These are phyloP conservation scores for Ichneumoninae sp. DNA, from an alignment of 2,888 invertebrate genomes.

Conservation along the genomic window DNA sequence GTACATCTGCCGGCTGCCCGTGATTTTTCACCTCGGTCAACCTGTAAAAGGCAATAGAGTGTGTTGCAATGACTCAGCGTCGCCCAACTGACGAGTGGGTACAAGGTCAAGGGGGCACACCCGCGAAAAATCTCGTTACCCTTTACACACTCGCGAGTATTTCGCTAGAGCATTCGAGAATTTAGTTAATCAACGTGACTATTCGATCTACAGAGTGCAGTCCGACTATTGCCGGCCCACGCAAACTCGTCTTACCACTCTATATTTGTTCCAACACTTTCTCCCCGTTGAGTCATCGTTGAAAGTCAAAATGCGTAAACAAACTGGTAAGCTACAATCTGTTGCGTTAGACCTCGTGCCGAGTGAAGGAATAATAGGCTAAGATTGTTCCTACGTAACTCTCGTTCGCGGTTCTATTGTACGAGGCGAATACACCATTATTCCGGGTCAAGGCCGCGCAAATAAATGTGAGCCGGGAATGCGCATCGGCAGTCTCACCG, in stretches of 20 bases:
- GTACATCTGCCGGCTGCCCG: constrained; percentile 46
- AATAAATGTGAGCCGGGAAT: constrained; percentile 65
- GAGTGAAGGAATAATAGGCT: background rate
- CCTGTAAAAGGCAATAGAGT: constrained; percentile 59
- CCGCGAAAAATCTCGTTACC: constrained; percentile 60
- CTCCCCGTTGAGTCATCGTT: constrained; percentile 68
- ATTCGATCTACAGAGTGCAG: background rate
- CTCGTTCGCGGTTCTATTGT: constrained; percentile 14
- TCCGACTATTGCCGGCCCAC: constrained; percentile 17
- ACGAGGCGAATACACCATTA: constrained; percentile 48
- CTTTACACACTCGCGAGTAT: constrained; percentile 6
- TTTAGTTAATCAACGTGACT: background rate
- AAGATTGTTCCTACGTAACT: constrained; percentile 2
- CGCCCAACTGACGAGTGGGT: constrained; percentile 59
- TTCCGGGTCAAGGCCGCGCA: constrained; percentile 68
- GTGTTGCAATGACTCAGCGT: constrained; percentile 42
- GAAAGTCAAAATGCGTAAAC: constrained; percentile 66
- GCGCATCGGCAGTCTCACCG: constrained; percentile 39
- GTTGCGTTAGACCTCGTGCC: constrained; percentile 5
- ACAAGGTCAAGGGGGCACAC: constrained; percentile 66
- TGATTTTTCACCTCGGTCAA: constrained; percentile 26
- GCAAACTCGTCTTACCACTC: constrained; percentile 59
- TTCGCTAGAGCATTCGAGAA: background rate
- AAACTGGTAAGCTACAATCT: constrained; percentile 16
- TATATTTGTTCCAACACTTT: constrained; percentile 63